Evolutionary conservation across 1,140 invertebrate species (phyloP).

Genomic region (Achatina immaculata): DNA sequence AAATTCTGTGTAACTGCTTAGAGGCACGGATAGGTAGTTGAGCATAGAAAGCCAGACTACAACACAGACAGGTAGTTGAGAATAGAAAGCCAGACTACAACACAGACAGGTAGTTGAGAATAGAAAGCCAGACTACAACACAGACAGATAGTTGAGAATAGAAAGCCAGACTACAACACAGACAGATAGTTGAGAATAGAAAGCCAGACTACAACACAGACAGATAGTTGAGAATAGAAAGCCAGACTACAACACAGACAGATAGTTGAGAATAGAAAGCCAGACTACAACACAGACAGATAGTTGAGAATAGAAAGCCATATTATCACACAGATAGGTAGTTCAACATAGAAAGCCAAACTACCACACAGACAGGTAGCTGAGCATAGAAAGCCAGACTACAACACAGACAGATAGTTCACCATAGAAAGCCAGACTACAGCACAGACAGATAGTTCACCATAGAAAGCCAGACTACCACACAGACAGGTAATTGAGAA

Average conservation of each 20-base stretch:
- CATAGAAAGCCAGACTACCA: background rate
- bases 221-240: slow-evolving; percentile 11
- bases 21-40: too few species aligned
- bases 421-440: background rate
- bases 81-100: too few species aligned
- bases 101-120: background rate
- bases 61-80: background rate
- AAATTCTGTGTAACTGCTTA: too few species aligned
- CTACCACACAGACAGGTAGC: slow-evolving; percentile 7
- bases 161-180: slow-evolving; percentile 12
- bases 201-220: background rate
- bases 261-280: background rate
- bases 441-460: background rate
- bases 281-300: slow-evolving; percentile 1
- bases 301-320: slow-evolving; percentile 4
- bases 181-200: slow-evolving; percentile 15
- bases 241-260: background rate
- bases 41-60: too few species aligned
- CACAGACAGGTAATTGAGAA: background rate
- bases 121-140: slow-evolving; percentile 1
- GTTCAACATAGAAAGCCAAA: slow-evolving; percentile 18
- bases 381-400: slow-evolving; percentile 6
- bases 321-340: background rate
- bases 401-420: background rate
- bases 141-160: slow-evolving; percentile 22